phyloP scores from a whole-genome alignment of 2,113 vertebrate genomes.

The Sturnira hondurensis region DNA sequence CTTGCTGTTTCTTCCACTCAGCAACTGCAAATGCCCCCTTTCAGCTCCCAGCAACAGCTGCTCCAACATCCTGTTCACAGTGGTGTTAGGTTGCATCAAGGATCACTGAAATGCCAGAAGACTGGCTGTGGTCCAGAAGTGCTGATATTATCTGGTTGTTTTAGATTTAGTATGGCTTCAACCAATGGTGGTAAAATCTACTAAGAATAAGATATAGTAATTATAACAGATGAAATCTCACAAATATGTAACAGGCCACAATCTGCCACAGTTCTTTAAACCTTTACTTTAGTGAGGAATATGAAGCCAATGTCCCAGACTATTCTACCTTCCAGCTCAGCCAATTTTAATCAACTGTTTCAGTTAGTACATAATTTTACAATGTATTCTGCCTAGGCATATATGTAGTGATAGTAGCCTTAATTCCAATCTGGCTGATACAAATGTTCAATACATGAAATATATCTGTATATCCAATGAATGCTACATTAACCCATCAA shows the following conservation, averaged over 20 bases:
- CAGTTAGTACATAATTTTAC: neutral
- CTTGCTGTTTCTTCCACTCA: neutral
- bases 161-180: constrained; percentile 59
- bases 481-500: neutral
- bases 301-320: neutral
- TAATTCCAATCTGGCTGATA: neutral
- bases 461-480: neutral
- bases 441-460: neutral
- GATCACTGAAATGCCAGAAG: constrained; percentile 62
- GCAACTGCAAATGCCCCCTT: neutral
- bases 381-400: neutral
- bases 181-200: constrained; percentile 48
- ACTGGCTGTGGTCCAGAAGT: constrained; percentile 58
- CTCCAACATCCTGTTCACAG: constrained; percentile 72
- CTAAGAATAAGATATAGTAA: constrained; percentile 23
- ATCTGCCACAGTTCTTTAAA: constrained; percentile 9
- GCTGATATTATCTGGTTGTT: constrained; percentile 65
- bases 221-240: constrained; percentile 54
- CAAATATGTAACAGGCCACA: constrained; percentile 8
- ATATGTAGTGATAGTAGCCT: neutral
- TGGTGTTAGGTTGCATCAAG: constrained; percentile 62
- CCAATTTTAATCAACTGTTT: neutral
- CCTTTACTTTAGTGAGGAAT: constrained; percentile 22
- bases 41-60: constrained; percentile 61
- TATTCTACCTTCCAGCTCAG: neutral